phyloP scores from a whole-genome alignment of 2,888 invertebrate genomes.

The Tenthredo mesomela region DNA sequence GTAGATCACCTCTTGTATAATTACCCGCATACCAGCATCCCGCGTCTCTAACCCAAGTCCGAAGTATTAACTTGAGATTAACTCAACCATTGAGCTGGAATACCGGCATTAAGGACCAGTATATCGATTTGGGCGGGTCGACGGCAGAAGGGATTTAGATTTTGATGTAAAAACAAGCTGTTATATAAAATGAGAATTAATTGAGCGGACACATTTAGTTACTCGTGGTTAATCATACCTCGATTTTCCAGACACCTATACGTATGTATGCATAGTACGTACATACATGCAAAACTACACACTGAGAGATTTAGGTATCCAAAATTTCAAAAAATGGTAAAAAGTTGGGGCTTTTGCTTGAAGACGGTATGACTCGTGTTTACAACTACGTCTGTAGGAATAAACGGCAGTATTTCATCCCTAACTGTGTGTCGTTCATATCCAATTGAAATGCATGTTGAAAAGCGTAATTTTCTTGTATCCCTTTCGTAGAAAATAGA shows the following conservation, averaged over 20 bases:
- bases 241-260: background rate
- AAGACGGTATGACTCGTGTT: background rate
- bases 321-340: background rate
- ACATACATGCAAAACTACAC: background rate
- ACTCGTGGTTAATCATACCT: background rate
- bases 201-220: background rate
- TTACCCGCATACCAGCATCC: slow-evolving; percentile 35
- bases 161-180: background rate
- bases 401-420: background rate
- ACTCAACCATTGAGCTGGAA: slow-evolving; percentile 46
- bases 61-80: slow-evolving; percentile 51
- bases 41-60: slow-evolving; percentile 17
- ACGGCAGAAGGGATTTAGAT: background rate
- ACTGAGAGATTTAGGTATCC: background rate
- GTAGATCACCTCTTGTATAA: slow-evolving; percentile 37
- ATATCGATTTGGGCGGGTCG: slow-evolving; percentile 36
- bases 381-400: background rate
- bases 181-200: background rate
- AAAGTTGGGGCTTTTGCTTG: background rate
- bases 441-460: background rate
- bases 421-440: background rate
- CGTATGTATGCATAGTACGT: too few relatives aligned
- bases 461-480: background rate
- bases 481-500: background rate
- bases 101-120: slow-evolving; percentile 37